A percentile compares a stretch with the other conserved stretches of the same genome.
phyloP scores from a whole-genome alignment of 2,797 vertebrate genomes.

The Apogon talboti region DNA sequence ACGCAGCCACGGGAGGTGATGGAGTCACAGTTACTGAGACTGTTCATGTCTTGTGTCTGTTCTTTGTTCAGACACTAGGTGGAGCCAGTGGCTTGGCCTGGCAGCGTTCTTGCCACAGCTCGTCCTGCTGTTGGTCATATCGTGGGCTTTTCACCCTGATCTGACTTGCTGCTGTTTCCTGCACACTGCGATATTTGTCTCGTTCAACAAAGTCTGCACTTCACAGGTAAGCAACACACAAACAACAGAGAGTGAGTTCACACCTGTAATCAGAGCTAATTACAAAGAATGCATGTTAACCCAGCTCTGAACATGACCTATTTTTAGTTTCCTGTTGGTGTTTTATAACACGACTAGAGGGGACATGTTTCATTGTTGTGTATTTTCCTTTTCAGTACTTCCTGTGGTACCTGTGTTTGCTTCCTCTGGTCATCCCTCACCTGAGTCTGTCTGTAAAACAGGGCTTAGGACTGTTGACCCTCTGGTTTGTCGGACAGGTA shows the following conservation, averaged over 20 bases:
- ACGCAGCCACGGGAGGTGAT: not conserved
- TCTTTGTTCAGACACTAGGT: conserved; percentile 80
- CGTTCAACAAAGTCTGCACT: conserved; percentile 98
- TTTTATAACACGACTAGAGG: too few species aligned
- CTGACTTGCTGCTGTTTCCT: conserved; percentile 93
- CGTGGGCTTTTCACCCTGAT: conserved; percentile 87
- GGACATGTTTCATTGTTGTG: not conserved
- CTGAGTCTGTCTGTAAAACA: conserved; percentile 83
- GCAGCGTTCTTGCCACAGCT: conserved; percentile 91
- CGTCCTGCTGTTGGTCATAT: conserved; percentile 84
- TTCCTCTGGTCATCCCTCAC: conserved; percentile 89
- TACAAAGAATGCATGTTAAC: too few species aligned
- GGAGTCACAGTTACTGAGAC: not conserved
- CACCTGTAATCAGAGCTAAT: too few species aligned
- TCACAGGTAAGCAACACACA: conserved; percentile 84
- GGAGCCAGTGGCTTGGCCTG: conserved; percentile 87
- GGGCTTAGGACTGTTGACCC: conserved; percentile 78
- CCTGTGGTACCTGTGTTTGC: conserved; percentile 94
- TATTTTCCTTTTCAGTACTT: conserved; percentile 75
- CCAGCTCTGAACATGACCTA: too few species aligned
- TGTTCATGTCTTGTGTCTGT: not conserved
- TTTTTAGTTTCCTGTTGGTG: too few species aligned
- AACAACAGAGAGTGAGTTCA: not conserved
- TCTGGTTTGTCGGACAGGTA: conserved; percentile 94
- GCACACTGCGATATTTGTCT: conserved; percentile 92